Evolutionary conservation across 2,113 vertebrate genomes (phyloP), one percentile per base, ranked within the genome.

Genomic region (Lophura nycthemera): DNA sequence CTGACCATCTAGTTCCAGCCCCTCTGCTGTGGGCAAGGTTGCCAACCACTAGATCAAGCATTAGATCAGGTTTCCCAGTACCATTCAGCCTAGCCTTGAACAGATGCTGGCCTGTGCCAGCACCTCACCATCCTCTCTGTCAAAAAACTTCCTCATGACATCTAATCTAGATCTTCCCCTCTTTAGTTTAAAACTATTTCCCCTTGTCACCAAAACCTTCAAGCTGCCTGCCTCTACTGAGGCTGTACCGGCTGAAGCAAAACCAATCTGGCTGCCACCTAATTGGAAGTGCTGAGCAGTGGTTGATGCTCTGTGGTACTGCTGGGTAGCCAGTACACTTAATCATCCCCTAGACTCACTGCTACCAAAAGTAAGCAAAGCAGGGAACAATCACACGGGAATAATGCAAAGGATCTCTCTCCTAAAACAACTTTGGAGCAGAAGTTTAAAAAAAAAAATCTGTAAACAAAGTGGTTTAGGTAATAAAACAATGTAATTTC

Each of bases 231-330:
- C 34, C 84, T 75, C n/a, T 43, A 54, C 36, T 4, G n/a, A 29
- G 32, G 65, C 57, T 67, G 65, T 18, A 74, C 24, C 36, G 89
- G 50, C 38, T 67, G 60, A 81, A 86, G 83, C 7, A 80, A 32
- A 66, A n/a, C 30, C 42, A 4, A 9, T 40, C 12, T 43, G 48
- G 73, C 59, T 83, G 72, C 48, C 43, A 52, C 24, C 0, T 0
- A 18, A 69, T 36, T 0, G 1, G 47, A 8, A 4, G 60, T 0
- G 0, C 66, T 43, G 56, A 50, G 14, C 50, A 60, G 88, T 2
- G 4, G 40, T 71, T 82, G 43, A 34, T 4, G 7, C 11, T 13
- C 19, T n/a, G 57, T 0, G 0, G 70, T 34, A 54, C 8, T 12
- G 3, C 60, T 6, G 30, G 20, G 50, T 20, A 63, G 65, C 16